Evolutionary conservation across 2,888 invertebrate genomes (phyloP), one percentile per base, ranked within the genome.

Genomic region (Tryphoninae sp.): DNA sequence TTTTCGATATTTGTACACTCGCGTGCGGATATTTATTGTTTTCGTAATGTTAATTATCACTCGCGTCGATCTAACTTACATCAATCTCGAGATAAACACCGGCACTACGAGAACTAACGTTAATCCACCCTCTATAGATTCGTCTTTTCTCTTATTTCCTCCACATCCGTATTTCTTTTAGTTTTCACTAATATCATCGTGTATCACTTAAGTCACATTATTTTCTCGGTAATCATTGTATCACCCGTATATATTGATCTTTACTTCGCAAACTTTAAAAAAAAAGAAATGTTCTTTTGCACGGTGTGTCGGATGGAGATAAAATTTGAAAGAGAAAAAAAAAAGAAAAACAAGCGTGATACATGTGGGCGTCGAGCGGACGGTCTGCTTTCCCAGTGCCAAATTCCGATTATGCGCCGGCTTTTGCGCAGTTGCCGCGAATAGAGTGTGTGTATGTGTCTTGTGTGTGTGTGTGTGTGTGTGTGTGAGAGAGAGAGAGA

Each of bases 391-490:
- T 75, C 19, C 59, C 77, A 55, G 69, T 74, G 77, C 69, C 77
- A 81, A 83, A 83, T 83, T 83, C 78, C 74, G 77, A 45, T 13
- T 59, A 76, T 67, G 65, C 82, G 67, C 69, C 71, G 75, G 51
- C 67, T 84, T 82, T 82, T 82, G 77, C 84, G 80, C 83, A 82
- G 76, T 82, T 84, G 53, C 61, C 78, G 76, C 68, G 71, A 45
- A 53, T 42, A 11, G 11, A 13, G 67, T 8, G 67, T 19, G 64
- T 51, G 55, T 69, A 53, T 62, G 9, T 64, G 49, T 23, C 33
- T 51, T 19, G 19, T 19, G 19, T 22, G 61, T 23, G 67, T 19
- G 67, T 26, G 64, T 51, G 55, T 69, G 59, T 62, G 9, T 64
- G 49, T 23, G 45, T 51, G 79, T 13, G 71, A 42, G 49, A 45